Evolutionary conservation across 2,113 vertebrate species (phyloP).

Genomic region (Calidris pygmaea): DNA sequence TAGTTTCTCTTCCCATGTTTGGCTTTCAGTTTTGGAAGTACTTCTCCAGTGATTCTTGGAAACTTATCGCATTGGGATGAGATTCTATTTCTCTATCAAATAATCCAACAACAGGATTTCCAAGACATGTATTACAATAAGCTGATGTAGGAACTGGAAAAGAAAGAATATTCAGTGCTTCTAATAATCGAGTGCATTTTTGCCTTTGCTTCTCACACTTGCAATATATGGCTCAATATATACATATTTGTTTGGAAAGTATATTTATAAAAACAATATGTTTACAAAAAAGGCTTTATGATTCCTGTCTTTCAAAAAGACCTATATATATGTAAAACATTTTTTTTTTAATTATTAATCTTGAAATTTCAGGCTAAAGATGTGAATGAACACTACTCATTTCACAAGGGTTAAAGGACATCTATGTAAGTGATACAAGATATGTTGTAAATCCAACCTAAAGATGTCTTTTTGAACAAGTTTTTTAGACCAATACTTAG

Average conservation of each 20-base stretch:
- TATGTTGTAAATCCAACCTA: neutral
- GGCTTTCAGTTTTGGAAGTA: neutral
- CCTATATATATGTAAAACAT: fast-evolving
- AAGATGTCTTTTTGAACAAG: neutral
- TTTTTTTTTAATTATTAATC: neutral
- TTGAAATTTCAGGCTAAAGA: neutral
- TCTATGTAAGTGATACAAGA: neutral
- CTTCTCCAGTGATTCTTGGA: neutral
- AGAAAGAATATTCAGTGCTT: neutral
- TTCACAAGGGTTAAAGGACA: neutral
- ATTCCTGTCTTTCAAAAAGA: neutral
- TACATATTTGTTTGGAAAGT: neutral
- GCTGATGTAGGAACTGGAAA: neutral
- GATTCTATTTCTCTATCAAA: neutral
- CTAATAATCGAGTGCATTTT: neutral
- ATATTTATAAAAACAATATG: neutral
- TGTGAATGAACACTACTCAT: neutral
- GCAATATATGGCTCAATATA: neutral
- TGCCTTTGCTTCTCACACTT: neutral
- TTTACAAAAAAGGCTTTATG: neutral
- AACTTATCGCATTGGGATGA: neutral
- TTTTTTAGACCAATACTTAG: neutral
- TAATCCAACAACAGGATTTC: neutral
- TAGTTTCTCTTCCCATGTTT: neutral
- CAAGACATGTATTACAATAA: neutral